phyloP scores from a whole-genome alignment of 2,113 vertebrate species.

The Microtus pennsylvanicus region DNA sequence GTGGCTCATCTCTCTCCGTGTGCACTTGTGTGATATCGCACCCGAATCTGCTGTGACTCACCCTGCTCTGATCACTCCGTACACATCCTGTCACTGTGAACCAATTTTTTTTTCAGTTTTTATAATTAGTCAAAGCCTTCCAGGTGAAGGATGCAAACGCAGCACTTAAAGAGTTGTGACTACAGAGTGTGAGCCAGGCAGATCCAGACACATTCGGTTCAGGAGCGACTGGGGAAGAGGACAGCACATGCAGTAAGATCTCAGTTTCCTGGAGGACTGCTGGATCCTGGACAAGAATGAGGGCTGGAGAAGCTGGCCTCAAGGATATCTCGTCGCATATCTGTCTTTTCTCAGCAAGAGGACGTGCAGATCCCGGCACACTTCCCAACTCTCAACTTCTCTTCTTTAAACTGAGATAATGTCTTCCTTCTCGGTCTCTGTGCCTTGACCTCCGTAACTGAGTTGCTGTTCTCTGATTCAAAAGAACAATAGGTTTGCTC shows the following conservation, averaged over 20 bases:
- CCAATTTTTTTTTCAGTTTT: slow-evolving; percentile 22
- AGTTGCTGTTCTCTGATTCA: neutral
- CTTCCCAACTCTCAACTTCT: neutral
- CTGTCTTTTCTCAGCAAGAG: neutral
- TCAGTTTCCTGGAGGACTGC: neutral
- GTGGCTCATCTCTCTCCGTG: neutral
- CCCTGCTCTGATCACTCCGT: slow-evolving; percentile 28
- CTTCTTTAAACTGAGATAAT: neutral
- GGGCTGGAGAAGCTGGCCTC: rapidly evolving
- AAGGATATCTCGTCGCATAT: rapidly evolving
- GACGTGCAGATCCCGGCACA: neutral
- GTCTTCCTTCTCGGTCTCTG: neutral
- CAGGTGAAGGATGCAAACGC: slow-evolving; percentile 50
- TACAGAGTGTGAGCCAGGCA: neutral
- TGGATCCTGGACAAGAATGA: neutral
- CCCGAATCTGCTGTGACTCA: slow-evolving; percentile 1
- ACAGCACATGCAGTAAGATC: rapidly evolving
- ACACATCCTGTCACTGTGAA: neutral
- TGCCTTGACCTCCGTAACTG: neutral
- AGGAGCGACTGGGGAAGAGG: neutral
- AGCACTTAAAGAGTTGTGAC: slow-evolving; percentile 36
- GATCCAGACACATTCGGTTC: rapidly evolving
- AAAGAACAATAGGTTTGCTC: neutral
- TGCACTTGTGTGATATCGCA: neutral
- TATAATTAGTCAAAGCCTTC: slow-evolving; percentile 25